Evolutionary conservation across 2,797 vertebrate species (phyloP).

Genomic region (Leptoclinus maculatus): DNA sequence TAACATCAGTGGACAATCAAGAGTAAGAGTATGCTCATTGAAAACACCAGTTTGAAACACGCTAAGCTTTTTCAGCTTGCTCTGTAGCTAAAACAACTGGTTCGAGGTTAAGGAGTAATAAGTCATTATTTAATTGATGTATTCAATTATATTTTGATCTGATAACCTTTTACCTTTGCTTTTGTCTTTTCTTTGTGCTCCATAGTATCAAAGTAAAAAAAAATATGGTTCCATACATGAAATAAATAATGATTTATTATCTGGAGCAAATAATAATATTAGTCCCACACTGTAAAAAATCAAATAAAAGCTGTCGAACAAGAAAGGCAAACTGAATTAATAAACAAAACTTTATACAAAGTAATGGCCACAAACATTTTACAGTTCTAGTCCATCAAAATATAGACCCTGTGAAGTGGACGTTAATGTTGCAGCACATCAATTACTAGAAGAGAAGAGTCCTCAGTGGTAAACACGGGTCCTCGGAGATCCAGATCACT

Average conservation of each 20-base stretch:
- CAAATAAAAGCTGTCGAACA: too few relatives aligned
- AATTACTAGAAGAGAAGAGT: constrained; percentile 17
- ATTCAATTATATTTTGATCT: background rate
- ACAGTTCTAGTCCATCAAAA: constrained; percentile 15
- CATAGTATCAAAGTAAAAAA: background rate
- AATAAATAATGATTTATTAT: background rate
- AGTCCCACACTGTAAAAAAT: background rate
- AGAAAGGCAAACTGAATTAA: background rate
- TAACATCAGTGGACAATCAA: too few relatives aligned
- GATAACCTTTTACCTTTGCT: background rate
- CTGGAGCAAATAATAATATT: background rate
- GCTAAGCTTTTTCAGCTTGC: too few relatives aligned
- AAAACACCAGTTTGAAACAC: too few relatives aligned
- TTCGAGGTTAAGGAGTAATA: background rate
- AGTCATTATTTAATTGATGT: background rate
- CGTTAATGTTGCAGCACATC: background rate
- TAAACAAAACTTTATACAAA: background rate
- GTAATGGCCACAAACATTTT: background rate
- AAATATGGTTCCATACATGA: background rate
- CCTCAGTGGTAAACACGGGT: constrained; percentile 5
- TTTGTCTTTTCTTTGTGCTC: background rate
- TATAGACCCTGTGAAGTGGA: constrained; percentile 5
- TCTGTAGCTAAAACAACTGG: background rate
- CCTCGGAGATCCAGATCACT: constrained; percentile 35
- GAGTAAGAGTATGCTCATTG: too few relatives aligned